Evolutionary conservation across 2,797 vertebrate species (phyloP), one percentile per base, ranked within the genome.

Genomic region (Siniperca scherzeri): DNA sequence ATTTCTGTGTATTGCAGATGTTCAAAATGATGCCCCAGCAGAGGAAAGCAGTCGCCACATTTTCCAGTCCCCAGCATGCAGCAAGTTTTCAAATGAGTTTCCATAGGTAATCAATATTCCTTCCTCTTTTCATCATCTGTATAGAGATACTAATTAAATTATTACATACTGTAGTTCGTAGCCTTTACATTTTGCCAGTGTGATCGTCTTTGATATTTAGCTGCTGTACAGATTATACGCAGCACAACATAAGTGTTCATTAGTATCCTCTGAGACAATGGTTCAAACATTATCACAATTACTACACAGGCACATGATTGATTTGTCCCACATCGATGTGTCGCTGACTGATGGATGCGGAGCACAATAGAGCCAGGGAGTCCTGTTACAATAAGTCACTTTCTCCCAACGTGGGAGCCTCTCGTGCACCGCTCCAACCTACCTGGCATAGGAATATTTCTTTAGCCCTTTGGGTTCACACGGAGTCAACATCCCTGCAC

Each of bases 321-420:
- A 99, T 94, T 94, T 99, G 93, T 99, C 99, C 91, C 98, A 99
- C 95, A 99, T 99, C 92, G 99, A 99, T 9, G 99, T 99, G 95
- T 97, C 97, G 22, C 95, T 99, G 93, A 97, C 99, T 74, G 97
- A 98, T 77, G 97, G 97, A 96, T 99, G 97, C 99, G 85, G 94
- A 91, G 87, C 52, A 16, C 78, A 40, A 38, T 82, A 77, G 38
- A 84, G 70, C 82, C 65, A 67, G 77, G 27, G 12, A 30, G 40
- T 53, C 78, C 74, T 25, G 38, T 56, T 21, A 50, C 25, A 70
- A 70, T 82, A 77, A 38, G 70, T 36, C 78, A 1, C 74, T 77
- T 64, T 79, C 61, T 74, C 52, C 64, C 70, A 52, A 74, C 40
- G 57, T 22, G 27, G 70, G 73, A 77, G 60, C 71, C n/a, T 82